A percentile compares a stretch with the other conserved stretches of the same genome.
Evolutionary conservation across 2,888 invertebrate genomes (phyloP).

Genomic region (Alviniconcha strummeri): DNA sequence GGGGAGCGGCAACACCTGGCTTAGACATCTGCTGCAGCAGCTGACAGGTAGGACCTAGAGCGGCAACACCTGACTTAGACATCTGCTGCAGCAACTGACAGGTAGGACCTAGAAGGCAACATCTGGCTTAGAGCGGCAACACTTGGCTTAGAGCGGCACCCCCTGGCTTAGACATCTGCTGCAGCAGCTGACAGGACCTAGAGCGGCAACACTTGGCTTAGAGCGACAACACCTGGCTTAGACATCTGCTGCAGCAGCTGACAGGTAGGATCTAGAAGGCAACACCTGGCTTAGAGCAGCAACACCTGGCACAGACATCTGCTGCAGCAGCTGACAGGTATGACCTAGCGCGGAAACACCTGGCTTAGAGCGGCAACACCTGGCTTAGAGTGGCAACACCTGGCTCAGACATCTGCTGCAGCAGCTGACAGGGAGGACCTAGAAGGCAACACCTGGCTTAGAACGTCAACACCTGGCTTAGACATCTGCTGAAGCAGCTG

Average conservation of each 20-base stretch:
- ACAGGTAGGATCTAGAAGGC: slow-evolving; percentile 51
- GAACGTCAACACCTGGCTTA: slow-evolving; percentile 46
- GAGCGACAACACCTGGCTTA: slow-evolving; percentile 56
- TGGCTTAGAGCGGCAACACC: too few relatives aligned
- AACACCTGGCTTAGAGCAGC: slow-evolving; percentile 45
- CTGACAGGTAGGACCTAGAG: slow-evolving; percentile 49
- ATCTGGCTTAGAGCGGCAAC: slow-evolving; percentile 49
- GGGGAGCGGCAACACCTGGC: slow-evolving; percentile 56
- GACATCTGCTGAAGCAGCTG: slow-evolving; percentile 53
- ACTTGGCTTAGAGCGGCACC: slow-evolving; percentile 39
- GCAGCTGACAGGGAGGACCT: slow-evolving; percentile 49
- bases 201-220: too few relatives aligned
- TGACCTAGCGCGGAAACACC: too few relatives aligned
- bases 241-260: slow-evolving; percentile 54
- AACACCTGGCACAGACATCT: slow-evolving; percentile 58
- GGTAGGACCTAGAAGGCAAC: slow-evolving; percentile 48
- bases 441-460: slow-evolving; percentile 53
- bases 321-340: slow-evolving; percentile 54
- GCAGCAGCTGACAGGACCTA: too few relatives aligned
- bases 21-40: slow-evolving; percentile 55
- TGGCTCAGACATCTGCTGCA: slow-evolving; percentile 46
- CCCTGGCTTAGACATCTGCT: too few relatives aligned
- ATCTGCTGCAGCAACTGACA: slow-evolving; percentile 53
- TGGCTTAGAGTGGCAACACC: too few relatives aligned
- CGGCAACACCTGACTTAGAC: slow-evolving; percentile 57